Percentiles rank a stretch among this genome's conserved stretches.
Evolutionary conservation across 2,113 vertebrate genomes (phyloP).

Genomic region (Zosterops japonicus): DNA sequence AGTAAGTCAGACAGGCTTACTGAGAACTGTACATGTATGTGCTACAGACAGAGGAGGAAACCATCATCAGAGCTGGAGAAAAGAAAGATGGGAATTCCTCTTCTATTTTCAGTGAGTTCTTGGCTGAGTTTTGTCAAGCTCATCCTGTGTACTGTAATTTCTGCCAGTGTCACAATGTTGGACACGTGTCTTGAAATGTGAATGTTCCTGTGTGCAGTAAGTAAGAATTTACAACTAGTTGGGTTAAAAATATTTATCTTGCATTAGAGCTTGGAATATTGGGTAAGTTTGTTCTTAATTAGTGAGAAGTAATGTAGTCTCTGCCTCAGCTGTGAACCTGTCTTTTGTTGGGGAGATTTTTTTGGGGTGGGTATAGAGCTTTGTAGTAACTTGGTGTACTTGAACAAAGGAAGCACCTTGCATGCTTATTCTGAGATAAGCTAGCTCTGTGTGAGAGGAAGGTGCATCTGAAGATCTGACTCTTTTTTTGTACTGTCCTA

Average conservation of each 20-base stretch:
- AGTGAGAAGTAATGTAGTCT: background rate
- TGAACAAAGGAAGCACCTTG: background rate
- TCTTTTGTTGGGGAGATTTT: background rate
- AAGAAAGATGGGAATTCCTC: background rate
- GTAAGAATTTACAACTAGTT: background rate
- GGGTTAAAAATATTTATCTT: background rate
- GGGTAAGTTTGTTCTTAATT: background rate
- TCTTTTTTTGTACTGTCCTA: slow-evolving; percentile 61
- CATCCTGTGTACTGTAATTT: background rate
- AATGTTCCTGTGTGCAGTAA: background rate
- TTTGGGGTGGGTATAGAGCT: background rate
- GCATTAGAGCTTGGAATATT: background rate
- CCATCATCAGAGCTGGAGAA: background rate
- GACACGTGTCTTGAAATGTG: background rate
- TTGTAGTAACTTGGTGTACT: background rate
- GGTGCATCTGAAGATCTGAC: background rate
- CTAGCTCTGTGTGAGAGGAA: background rate
- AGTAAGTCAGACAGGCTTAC: background rate
- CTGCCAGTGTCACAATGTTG: background rate
- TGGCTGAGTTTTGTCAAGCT: background rate
- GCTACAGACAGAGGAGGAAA: background rate
- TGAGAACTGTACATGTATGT: background rate
- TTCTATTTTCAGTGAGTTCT: background rate
- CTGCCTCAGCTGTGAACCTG: background rate
- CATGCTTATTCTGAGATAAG: background rate